Evolutionary conservation across 2,797 vertebrate species (phyloP), one percentile per base, ranked within the genome.

Genomic region (Cryptoprocta ferox): DNA sequence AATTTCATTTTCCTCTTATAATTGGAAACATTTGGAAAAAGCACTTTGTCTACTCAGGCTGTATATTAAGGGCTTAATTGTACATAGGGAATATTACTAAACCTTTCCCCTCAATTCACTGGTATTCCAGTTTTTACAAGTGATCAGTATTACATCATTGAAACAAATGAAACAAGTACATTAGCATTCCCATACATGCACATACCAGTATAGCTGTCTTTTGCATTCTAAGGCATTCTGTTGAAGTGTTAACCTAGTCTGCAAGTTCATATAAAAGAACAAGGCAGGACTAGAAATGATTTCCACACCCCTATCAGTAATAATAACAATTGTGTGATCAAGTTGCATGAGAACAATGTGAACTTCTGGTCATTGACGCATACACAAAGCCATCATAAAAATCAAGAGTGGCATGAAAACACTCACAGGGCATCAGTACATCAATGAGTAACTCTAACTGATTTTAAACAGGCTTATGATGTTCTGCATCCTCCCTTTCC

Each of bases 1-100:
- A 86, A 88, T 91, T 97, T 85, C 84, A 81, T 94, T 94, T 97
- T 95, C 16, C 28, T 90, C 92, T 90, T 59, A 76, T 96, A 90
- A 95, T 61, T 73, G 21, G 84, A 95, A 94, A 94, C 97, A 95
- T 82, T 91, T 95, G 50, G 59, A 91, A 84, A 93, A 94, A 10
- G 59, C 79, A 89, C 65, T 70, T 86, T 96, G 56, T 87, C 94
- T 71, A 59, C 84, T 95, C 48, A 83, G 83, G 63, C 16, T 42
- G 50, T 73, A 19, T 73, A 92, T 71, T 92, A 89, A 86, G 50
- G 61, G 53, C 85, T 81, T 48, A 14, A 56, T 94, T 96, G 85
- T 91, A 84, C n/a, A 21, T 28, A 7, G 12, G 28, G 37, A 85
- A 82, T 65, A 32, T 78, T 39, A 66, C 56, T 18, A 8, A 83